These are phyloP conservation scores for Bufotes viridis DNA, from an alignment of 2,797 vertebrate species.

Conservation along the genomic window DNA sequence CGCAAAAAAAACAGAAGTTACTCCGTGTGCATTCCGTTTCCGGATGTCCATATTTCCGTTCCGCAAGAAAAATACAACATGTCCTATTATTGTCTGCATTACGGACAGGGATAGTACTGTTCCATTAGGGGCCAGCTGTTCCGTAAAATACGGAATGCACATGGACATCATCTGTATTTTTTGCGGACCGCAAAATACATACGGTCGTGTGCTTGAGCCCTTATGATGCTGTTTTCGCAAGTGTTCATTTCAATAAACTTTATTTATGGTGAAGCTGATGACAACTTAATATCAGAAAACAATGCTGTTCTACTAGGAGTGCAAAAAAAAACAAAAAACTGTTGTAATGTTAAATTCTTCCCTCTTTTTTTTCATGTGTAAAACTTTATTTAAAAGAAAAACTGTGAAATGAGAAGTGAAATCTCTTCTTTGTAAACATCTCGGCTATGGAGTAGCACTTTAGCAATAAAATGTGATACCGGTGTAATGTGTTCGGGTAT, in stretches of 20 bases:
- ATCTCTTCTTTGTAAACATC: not conserved
- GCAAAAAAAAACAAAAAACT: not conserved
- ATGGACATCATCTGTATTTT: too few relatives aligned
- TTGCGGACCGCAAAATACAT: not conserved
- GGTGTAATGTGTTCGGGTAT: not conserved
- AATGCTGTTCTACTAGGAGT: not conserved
- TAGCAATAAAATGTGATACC: constrained; percentile 10
- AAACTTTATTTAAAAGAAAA: not conserved
- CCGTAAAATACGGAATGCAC: too few relatives aligned
- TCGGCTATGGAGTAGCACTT: not conserved
- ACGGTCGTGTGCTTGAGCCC: too few relatives aligned
- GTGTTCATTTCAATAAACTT: not conserved
- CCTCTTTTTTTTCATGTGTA: not conserved
- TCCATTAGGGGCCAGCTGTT: too few relatives aligned
- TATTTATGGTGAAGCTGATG: not conserved
- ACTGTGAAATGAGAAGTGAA: not conserved
- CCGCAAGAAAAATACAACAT: too few relatives aligned
- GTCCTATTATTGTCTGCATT: too few relatives aligned
- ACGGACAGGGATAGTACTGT: too few relatives aligned
- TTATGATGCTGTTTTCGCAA: not conserved
- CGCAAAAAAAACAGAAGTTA: too few relatives aligned
- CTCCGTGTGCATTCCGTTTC: too few relatives aligned
- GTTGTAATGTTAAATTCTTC: not conserved
- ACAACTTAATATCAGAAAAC: not conserved
- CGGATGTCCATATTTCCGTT: too few relatives aligned